Evolutionary conservation across 37 sponge, comb jelly and placozoan genomes (phyloP).

Genomic region (Cliona cf. orientalis): DNA sequence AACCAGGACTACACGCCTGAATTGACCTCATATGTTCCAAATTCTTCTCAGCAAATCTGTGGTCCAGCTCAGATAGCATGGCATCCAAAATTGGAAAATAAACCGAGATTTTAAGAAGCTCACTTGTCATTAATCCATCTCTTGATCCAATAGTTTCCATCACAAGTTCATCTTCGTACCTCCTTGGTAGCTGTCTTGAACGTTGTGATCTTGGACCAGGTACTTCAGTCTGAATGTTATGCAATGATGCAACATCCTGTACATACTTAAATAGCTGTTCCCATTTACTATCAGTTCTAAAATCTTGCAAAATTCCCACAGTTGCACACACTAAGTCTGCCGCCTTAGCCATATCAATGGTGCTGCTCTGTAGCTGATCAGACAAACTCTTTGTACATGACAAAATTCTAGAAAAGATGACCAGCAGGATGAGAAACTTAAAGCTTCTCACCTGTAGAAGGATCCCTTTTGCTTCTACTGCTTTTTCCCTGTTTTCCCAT

Average conservation of each 20-base stretch:
- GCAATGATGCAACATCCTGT: constrained; percentile 21
- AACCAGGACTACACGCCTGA: constrained; percentile 43
- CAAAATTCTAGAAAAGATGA: constrained; percentile 15
- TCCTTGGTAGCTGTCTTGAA: constrained; percentile 13
- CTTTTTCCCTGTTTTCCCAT: constrained; percentile 26
- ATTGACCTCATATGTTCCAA: constrained; percentile 29
- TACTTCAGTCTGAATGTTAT: constrained; percentile 24
- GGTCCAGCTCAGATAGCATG: neutral
- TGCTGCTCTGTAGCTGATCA: constrained; percentile 35
- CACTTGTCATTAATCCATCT: neutral
- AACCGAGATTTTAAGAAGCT: neutral
- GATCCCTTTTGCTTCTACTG: constrained; percentile 47
- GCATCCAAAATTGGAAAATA: neutral
- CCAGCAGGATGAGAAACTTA: constrained; percentile 18
- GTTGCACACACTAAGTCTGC: constrained; percentile 56
- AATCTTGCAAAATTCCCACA: constrained; percentile 1
- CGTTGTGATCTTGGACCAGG: constrained; percentile 44
- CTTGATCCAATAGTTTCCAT: constrained; percentile 37
- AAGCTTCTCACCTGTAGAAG: constrained; percentile 30
- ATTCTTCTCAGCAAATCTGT: constrained; percentile 25
- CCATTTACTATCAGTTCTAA: constrained; percentile 53
- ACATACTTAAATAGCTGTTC: constrained; percentile 44
- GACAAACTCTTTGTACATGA: constrained; percentile 42
- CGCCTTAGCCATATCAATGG: constrained; percentile 18
- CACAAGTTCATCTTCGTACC: constrained; percentile 35